Percentiles rank a stretch among this genome's conserved stretches.
Conservation (phyloP, 2,888 invertebrate species). For the Mermis nigrescens region DNA sequence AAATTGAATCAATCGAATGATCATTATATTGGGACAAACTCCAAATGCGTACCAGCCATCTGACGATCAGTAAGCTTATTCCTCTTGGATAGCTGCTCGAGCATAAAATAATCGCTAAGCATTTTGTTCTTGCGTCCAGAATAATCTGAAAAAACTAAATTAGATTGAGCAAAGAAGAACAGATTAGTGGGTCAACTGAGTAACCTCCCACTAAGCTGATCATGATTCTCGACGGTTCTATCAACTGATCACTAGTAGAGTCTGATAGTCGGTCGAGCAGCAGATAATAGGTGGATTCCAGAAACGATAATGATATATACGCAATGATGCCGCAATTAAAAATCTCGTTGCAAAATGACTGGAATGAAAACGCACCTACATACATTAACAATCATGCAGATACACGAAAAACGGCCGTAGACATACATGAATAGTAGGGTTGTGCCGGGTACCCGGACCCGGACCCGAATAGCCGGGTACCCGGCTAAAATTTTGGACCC, state of each 20-base stretch:
- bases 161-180: too few relatives aligned
- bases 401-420: too few relatives aligned
- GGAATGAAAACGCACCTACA: too few relatives aligned
- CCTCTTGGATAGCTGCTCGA: slow-evolving; percentile 47
- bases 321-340: neutral
- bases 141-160: slow-evolving; percentile 9
- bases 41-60: neutral
- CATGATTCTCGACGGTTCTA: neutral
- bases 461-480: too few relatives aligned
- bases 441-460: too few relatives aligned
- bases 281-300: neutral
- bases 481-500: too few relatives aligned
- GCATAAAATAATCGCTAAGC: slow-evolving; percentile 62
- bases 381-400: too few relatives aligned
- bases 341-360: too few relatives aligned
- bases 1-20: too few relatives aligned
- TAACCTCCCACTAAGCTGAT: neutral
- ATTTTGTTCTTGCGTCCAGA: slow-evolving; percentile 49
- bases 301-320: neutral
- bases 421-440: too few relatives aligned
- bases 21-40: too few relatives aligned
- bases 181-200: too few relatives aligned
- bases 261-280: neutral
- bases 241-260: neutral
- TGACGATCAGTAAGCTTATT: neutral